Base-by-base conservation (phyloP, 2,113 vertebrate species). In the Hippocampus comes region DNA sequence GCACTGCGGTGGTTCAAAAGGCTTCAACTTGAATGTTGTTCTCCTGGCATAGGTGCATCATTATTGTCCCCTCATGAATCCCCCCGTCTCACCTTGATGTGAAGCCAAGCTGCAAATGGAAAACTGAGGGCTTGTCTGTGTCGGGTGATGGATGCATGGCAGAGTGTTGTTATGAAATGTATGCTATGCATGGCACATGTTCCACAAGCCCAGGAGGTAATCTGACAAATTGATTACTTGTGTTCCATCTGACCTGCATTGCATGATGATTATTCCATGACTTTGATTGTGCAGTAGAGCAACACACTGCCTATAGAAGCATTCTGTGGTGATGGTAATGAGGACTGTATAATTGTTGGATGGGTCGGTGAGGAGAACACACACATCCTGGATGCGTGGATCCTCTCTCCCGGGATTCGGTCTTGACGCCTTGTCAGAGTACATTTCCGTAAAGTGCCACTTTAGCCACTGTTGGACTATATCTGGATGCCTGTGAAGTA, bases 1-100 rank as follows among this genome's bases (percentile, higher is more conserved):
- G 93, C 93, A 94, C 88, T 94, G 93, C 92, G 92, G 93, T 91
- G 91, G 87, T 91, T 88, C 83, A 87, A 84, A 73, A 78, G 78
- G 81, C 78, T 92, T 84, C 80, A 88, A 91, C 81, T 93, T 91
- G 63, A 83, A 73, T 66, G 64, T 51, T 85, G 75, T 20, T 67
- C 63, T 66, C 77, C 63, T 43, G 71, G 74, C 70, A 82, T 67
- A 59, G 46, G 78, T 70, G 77, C 51, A 77, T 81, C 8, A 42
- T 83, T 70, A 77, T 67, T 70, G 57, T 86, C 63, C 72, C 75
- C 25, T 61, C 25, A 17, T 18, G 49, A 51, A 51, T 51, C 17
- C 7, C 21, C 9, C 25, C 79, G 69, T 74, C 75, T 87, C 80
- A 82, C 80, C 86, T 86, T 84, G 78, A 79, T 84, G 78, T 67